Conservation (phyloP, 2,797 vertebrate genomes). For the Chloroceryle inda region DNA sequence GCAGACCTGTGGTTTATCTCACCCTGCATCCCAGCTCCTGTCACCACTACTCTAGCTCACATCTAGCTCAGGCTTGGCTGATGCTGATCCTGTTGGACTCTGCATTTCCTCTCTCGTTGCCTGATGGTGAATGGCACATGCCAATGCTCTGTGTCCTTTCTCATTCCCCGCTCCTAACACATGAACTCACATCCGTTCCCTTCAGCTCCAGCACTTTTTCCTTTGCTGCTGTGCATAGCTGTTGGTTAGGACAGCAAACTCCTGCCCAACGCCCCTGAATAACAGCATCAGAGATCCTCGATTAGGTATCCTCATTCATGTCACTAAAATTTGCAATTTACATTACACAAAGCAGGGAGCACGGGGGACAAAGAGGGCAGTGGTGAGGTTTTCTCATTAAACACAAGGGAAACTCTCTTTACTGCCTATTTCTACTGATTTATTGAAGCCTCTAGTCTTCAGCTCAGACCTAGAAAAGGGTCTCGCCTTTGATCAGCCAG, state of each 20-base stretch:
- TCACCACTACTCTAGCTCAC: not conserved
- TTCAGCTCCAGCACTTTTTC: not conserved
- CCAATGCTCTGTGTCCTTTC: not conserved
- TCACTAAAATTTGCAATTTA: not conserved
- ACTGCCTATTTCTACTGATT: not conserved
- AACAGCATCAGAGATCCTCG: not conserved
- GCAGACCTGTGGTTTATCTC: not conserved
- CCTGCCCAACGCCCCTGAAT: not conserved
- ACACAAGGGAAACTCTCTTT: not conserved
- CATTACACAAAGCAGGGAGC: not conserved
- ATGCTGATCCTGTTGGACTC: not conserved
- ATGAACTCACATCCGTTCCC: not conserved
- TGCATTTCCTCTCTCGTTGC: accelerated
- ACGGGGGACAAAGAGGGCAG: not conserved
- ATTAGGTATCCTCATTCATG: not conserved
- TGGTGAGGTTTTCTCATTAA: not conserved
- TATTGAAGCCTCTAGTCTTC: not conserved
- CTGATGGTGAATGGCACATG: not conserved
- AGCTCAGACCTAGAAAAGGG: constrained; percentile 31
- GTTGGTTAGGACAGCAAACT: not conserved
- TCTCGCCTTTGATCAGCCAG: constrained; percentile 56
- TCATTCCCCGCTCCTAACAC: not conserved
- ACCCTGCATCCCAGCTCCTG: not conserved
- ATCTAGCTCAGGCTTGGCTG: not conserved
- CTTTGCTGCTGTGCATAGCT: not conserved